Evolutionary conservation across 1,140 invertebrate genomes (phyloP).

Genomic region (Drosophila subpulchrella): DNA sequence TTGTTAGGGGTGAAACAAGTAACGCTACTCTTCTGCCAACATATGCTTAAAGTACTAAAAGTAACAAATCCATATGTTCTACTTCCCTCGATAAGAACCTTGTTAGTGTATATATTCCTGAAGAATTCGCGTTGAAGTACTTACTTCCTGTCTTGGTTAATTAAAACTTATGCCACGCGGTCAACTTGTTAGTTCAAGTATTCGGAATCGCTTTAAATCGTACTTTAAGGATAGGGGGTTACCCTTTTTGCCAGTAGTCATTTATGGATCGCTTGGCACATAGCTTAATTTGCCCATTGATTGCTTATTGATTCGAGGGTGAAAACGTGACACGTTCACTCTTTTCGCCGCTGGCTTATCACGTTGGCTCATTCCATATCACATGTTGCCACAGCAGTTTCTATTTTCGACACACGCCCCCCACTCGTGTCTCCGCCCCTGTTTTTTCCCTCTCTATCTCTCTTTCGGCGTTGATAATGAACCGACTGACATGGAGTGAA

Average conservation of each 20-base stretch:
- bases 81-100: too few species aligned
- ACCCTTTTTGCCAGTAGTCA: not conserved
- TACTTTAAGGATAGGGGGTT: not conserved
- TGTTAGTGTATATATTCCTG: not conserved
- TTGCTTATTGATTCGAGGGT: slow-evolving; percentile 10
- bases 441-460: not conserved
- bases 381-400: slow-evolving; percentile 64
- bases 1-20: too few species aligned
- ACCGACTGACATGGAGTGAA: slow-evolving; percentile 38
- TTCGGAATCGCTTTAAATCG: not conserved
- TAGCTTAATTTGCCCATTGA: slow-evolving; percentile 13
- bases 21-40: too few species aligned
- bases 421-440: slow-evolving; percentile 9
- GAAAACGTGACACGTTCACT: slow-evolving; percentile 67
- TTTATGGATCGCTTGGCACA: slow-evolving; percentile 16
- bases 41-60: too few species aligned
- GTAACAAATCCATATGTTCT: too few species aligned
- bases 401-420: slow-evolving; percentile 53
- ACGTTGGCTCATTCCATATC: slow-evolving; percentile 45
- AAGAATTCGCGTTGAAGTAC: not conserved
- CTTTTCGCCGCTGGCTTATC: slow-evolving; percentile 41
- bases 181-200: not conserved
- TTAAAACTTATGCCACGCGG: not conserved
- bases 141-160: too few species aligned
- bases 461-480: slow-evolving; percentile 55